These are phyloP conservation scores for Pardalotus punctatus DNA, from an alignment of 2,113 vertebrate genomes.

Conservation along the genomic window DNA sequence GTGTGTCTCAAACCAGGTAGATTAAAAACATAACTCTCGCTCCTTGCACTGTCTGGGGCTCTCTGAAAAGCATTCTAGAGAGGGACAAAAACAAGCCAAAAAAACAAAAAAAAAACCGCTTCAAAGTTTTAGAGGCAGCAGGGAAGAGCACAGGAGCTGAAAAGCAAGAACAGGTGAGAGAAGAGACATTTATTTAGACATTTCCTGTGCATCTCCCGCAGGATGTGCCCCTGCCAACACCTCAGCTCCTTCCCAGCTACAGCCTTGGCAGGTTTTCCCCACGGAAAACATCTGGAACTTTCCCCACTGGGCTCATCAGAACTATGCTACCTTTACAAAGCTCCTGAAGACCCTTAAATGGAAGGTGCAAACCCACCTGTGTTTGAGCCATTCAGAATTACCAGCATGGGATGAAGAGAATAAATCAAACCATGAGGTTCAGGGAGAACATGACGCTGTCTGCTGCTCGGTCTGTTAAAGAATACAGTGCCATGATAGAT, in stretches of 20 bases:
- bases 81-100: no score
- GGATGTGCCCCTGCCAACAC: neutral
- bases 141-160: neutral
- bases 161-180: neutral
- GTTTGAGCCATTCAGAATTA: neutral
- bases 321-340: neutral
- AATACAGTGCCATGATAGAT: neutral
- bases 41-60: neutral
- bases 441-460: neutral
- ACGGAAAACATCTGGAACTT: neutral
- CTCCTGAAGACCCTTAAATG: neutral
- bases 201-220: neutral
- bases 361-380: neutral
- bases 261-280: neutral
- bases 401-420: neutral
- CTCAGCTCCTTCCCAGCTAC: fast-evolving
- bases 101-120: fast-evolving
- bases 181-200: neutral
- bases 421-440: neutral
- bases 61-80: neutral
- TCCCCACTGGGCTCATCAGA: neutral
- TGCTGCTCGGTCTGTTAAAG: neutral
- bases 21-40: neutral
- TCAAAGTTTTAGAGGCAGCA: neutral
- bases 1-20: fast-evolving